Percentiles rank a stretch among this genome's conserved stretches.
phyloP scores from a whole-genome alignment of 2,888 invertebrate species.

The Stenodema calcarata region DNA sequence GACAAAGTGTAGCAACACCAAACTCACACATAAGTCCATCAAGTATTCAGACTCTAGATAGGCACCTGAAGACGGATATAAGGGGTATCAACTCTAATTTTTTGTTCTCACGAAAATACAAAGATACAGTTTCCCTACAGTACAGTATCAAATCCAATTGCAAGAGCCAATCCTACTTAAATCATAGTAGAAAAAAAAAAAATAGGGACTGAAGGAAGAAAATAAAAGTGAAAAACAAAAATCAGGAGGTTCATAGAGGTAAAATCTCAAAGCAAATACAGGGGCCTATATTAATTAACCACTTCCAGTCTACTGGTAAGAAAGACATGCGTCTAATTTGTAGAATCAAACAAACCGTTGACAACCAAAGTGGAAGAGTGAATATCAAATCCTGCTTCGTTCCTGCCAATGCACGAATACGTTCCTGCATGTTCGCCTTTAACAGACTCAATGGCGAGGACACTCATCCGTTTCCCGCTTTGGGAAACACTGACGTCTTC shows the following conservation, averaged over 20 bases:
- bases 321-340: not conserved
- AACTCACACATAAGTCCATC: no score
- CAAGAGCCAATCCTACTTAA: not conserved
- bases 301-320: not conserved
- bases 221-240: not conserved
- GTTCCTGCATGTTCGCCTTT: conserved; percentile 76
- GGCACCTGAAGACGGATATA: no score
- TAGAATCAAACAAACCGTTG: conserved; percentile 66
- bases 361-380: conserved; percentile 73
- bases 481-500: conserved; percentile 67
- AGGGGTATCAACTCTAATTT: no score
- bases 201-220: not conserved
- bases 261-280: not conserved
- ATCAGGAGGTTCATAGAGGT: not conserved
- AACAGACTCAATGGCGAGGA: conserved; percentile 71
- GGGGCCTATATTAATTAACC: not conserved
- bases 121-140: no score
- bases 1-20: no score
- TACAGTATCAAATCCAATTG: no score
- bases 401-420: conserved; percentile 75
- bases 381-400: conserved; percentile 72
- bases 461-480: conserved; percentile 70
- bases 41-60: no score
- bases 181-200: not conserved
- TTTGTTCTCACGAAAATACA: no score